These are phyloP conservation scores for Hystrix cristata DNA, from an alignment of 2,113 vertebrate species.

Conservation along the genomic window DNA sequence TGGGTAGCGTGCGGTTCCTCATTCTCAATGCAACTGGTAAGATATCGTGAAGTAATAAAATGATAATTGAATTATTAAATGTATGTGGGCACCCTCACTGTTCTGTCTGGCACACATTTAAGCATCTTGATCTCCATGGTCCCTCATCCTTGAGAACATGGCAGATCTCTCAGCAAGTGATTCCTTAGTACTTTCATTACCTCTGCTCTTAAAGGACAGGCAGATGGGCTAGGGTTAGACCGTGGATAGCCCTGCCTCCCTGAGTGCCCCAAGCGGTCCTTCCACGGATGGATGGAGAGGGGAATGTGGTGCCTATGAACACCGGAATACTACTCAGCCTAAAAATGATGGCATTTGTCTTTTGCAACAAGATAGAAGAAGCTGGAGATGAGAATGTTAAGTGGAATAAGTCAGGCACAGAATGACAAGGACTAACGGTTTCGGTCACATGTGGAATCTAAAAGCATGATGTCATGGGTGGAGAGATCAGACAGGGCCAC, in stretches of 20 bases:
- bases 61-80: background rate
- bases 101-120: background rate
- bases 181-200: slow-evolving; percentile 44
- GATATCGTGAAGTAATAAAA: background rate
- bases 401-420: background rate
- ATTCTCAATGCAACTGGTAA: background rate
- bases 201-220: slow-evolving; percentile 52
- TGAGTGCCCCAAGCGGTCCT: background rate
- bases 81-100: background rate
- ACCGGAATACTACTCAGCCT: background rate
- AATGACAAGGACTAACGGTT: background rate
- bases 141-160: background rate
- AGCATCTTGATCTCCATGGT: background rate
- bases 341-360: no score
- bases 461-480: background rate
- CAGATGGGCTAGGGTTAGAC: slow-evolving; percentile 57
- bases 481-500: background rate
- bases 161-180: background rate
- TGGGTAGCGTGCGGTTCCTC: background rate
- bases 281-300: background rate
- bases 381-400: background rate
- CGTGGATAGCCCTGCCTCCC: background rate
- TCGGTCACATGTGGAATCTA: background rate
- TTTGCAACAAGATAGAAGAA: no score
- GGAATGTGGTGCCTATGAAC: no score